phyloP scores from a whole-genome alignment of 2,888 invertebrate species.

The Limnephilus lunatus region DNA sequence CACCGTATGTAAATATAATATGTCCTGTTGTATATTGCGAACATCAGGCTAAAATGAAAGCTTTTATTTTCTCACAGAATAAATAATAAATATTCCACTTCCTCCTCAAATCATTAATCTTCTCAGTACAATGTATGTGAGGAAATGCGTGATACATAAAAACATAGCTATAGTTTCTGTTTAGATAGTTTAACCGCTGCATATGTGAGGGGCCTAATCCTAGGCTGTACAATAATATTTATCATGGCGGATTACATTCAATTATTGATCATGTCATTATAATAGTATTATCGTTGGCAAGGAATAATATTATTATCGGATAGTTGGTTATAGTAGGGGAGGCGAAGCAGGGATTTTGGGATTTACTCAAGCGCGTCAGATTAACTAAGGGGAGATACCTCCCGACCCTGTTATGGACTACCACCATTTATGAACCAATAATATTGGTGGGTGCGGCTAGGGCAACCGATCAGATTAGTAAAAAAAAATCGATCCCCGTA shows the following conservation, averaged over 20 bases:
- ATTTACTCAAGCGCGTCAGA: too few species aligned
- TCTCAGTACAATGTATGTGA: not conserved
- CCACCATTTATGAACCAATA: too few species aligned
- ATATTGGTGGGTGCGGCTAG: too few species aligned
- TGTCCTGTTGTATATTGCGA: not conserved
- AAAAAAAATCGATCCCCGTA: too few species aligned
- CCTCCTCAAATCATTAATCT: not conserved
- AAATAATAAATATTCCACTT: not conserved
- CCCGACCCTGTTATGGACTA: too few species aligned
- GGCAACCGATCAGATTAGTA: too few species aligned
- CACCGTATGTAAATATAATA: too few species aligned
- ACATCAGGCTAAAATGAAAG: not conserved
- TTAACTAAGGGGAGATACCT: too few species aligned
- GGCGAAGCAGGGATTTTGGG: too few species aligned
- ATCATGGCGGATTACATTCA: not conserved
- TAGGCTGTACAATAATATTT: not conserved
- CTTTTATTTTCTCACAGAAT: not conserved
- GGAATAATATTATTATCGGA: too few species aligned
- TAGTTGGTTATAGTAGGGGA: too few species aligned
- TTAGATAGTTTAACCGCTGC: not conserved
- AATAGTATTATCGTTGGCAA: too few species aligned
- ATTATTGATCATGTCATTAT: not conserved
- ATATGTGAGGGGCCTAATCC: not conserved
- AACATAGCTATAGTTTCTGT: not conserved
- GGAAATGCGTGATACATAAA: not conserved